Evolutionary conservation across 2,888 invertebrate genomes (phyloP), one percentile per base, ranked within the genome.

Genomic region (Tuberolachnus salignus): DNA sequence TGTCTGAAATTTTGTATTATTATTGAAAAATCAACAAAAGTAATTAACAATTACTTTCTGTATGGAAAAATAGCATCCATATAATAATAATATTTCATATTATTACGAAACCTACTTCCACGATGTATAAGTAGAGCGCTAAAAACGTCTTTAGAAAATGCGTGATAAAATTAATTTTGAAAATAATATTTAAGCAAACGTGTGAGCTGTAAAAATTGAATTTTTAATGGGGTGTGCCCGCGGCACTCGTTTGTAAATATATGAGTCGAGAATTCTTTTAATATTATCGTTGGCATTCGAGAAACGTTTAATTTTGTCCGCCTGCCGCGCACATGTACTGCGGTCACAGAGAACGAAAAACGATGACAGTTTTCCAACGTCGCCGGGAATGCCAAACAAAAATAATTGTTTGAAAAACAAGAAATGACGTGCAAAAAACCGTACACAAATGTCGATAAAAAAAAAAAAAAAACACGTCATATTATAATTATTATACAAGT

Each of bases 391-490:
- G 44, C 55, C 21, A 42, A 55, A 57, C 57, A n/a, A 44, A 14
- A 70, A 57, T 70, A 70, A 55, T 70, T 70, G 42, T 70, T 34
- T 70, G 9, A 34, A 55, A 55, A 55, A 70, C 42, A 42, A 70
- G 16, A 55, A n/a, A 57, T 44, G 70, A 44, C 42, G 21, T 34
- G n/a, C 4, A 57, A 44, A 71, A 71, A 26, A 23, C 13, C 46
- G 49, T 46, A 10, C 59, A 46, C 21, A 4, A 13, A 1, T 13
- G 42, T 21, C 34, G 34, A 34, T 4, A 34, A 34, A n/a, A n/a
- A n/a, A n/a, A n/a, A n/a, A n/a, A n/a, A n/a, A n/a, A n/a, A n/a
- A n/a, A n/a, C n/a, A n/a, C n/a, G n/a, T n/a, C n/a, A n/a, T n/a
- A n/a, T n/a, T n/a, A n/a, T n/a, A n/a, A n/a, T n/a, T n/a, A n/a